These are phyloP conservation scores for Apostichopus parvimensis DNA, from an alignment of 35 echinoderm and acorn worm genomes.

Conservation along the genomic window DNA sequence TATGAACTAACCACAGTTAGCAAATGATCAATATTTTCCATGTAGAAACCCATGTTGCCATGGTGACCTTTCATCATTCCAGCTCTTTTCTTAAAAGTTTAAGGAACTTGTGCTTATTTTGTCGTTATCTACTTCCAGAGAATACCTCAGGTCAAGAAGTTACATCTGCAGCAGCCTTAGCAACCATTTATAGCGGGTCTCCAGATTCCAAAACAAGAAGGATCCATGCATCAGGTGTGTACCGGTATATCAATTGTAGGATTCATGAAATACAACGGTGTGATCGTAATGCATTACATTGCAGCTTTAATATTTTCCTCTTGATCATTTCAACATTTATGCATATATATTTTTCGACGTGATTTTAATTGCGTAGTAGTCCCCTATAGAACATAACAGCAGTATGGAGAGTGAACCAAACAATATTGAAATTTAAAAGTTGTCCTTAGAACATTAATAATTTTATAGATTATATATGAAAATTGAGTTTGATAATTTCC, in stretches of 20 bases:
- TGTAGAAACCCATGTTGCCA: too few species aligned
- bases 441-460: too few species aligned
- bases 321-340: too few species aligned
- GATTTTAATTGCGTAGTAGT: background rate
- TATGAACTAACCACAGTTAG: too few species aligned
- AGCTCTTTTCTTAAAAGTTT: background rate
- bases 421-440: background rate
- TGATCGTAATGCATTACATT: too few species aligned
- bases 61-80: too few species aligned
- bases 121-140: background rate
- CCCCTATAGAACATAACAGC: background rate
- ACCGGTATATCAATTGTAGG: background rate
- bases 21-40: too few species aligned
- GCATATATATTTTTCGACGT: background rate
- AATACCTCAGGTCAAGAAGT: background rate
- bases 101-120: background rate
- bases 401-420: background rate
- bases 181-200: background rate
- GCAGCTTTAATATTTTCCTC: too few species aligned
- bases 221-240: background rate
- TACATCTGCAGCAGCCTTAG: background rate
- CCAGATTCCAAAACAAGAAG: conserved; percentile 1
- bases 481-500: background rate
- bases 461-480: background rate
- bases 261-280: too few species aligned